A percentile compares a stretch with the other conserved stretches of the same genome.
These are phyloP conservation scores for Gadopsis marmoratus DNA, from an alignment of 2,797 vertebrate genomes.

Conservation along the genomic window DNA sequence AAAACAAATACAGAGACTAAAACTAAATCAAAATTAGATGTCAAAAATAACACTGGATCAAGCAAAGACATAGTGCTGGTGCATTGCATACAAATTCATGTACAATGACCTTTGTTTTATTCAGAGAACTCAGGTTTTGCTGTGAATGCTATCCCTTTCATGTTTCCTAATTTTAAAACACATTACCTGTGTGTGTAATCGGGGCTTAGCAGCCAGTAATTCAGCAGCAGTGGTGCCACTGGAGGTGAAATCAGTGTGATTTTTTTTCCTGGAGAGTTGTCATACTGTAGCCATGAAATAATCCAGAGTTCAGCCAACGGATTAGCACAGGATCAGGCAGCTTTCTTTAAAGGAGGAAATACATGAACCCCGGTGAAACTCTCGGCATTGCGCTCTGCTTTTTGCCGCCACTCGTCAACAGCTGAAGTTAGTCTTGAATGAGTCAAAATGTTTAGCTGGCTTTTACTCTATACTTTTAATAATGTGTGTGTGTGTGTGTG, in stretches of 20 bases:
- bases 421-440: conserved; percentile 25
- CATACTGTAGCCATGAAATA: conserved; percentile 31
- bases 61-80: neutral
- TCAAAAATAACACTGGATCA: neutral
- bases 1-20: neutral
- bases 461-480: conserved; percentile 24
- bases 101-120: neutral
- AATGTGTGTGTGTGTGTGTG: conserved; percentile 7
- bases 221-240: conserved; percentile 8
- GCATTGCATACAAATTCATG: neutral
- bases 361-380: conserved; percentile 40
- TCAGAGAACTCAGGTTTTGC: neutral
- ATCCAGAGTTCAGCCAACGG: conserved; percentile 44
- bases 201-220: neutral
- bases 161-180: neutral
- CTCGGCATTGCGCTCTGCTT: neutral
- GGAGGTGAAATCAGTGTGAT: conserved; percentile 9
- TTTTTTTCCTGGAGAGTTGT: conserved; percentile 46
- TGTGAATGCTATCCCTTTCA: neutral
- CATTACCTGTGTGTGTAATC: neutral
- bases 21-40: neutral
- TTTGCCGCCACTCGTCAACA: conserved; percentile 34
- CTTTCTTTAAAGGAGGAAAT: conserved; percentile 55
- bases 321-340: conserved; percentile 72
- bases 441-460: conserved; percentile 30